These are phyloP conservation scores for Nymphalis io DNA, from an alignment of 1,140 invertebrate species.

Conservation along the genomic window DNA sequence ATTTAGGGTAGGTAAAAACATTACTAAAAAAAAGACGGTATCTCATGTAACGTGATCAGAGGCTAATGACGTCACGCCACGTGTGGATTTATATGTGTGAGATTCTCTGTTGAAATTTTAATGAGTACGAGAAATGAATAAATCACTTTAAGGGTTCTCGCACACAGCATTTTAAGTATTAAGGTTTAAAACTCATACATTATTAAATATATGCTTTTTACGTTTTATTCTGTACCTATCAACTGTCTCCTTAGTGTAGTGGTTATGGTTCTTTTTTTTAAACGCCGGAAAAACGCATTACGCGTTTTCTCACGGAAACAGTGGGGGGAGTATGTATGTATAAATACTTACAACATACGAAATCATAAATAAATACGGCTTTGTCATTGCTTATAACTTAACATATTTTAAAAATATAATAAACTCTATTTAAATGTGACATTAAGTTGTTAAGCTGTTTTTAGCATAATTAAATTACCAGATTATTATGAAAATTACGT, in stretches of 20 bases:
- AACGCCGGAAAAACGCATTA: too few relatives aligned
- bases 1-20: not conserved
- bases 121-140: constrained; percentile 47
- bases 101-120: constrained; percentile 48
- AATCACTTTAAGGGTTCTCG: constrained; percentile 25
- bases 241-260: too few relatives aligned
- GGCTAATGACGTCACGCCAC: constrained; percentile 47
- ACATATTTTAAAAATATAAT: too few relatives aligned
- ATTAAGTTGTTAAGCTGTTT: not conserved
- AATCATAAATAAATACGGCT: too few relatives aligned
- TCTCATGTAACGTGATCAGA: constrained; percentile 37
- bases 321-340: too few relatives aligned
- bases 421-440: too few relatives aligned
- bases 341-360: too few relatives aligned
- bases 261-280: too few relatives aligned
- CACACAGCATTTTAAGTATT: not conserved
- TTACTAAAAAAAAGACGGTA: not conserved
- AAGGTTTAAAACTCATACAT: not conserved
- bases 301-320: too few relatives aligned
- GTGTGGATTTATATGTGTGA: constrained; percentile 39
- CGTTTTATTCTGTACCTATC: too few relatives aligned
- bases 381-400: too few relatives aligned
- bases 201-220: not conserved
- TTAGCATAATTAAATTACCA: constrained; percentile 10
- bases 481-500: constrained; percentile 16